Evolutionary conservation across 2,888 invertebrate species (phyloP), one percentile per base, ranked within the genome.

Genomic region (Eledona agricola): DNA sequence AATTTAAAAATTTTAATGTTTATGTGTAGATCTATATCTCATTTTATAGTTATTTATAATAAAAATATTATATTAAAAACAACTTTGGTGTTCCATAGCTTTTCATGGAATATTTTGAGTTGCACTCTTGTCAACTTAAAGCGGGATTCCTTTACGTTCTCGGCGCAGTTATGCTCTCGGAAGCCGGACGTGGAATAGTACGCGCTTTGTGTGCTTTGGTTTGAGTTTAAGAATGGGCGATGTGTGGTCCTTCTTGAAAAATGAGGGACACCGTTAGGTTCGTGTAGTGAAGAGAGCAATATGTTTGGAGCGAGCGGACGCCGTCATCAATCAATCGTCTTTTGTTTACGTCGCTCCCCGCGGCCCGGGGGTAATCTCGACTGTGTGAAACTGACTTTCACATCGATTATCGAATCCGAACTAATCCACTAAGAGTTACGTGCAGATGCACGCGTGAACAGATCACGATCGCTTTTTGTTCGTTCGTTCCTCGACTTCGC

Each of bases 401-500:
- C 68, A 67, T 65, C 66, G 63, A 67, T 69, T 69, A 68, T 68
- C 65, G 59, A 55, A 62, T 62, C 63, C 60, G 23, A 68, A 64
- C 67, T 64, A 65, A 65, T 66, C 64, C 65, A 60, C 63, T 66
- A 64, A 65, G 63, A 60, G 65, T 60, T 64, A 65, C 62, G 62
- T 59, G 60, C 66, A 68, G 66, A 68, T 70, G 69, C 70, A 71
- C 70, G 70, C 71, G 72, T 69, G 70, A 72, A 71, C 64, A 61
- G 66, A 70, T 71, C 71, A 71, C 72, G 70, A 71, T 67, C 62
- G 63, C 67, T 70, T 72, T 72, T 72, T 70, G 66, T 67, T 67
- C 63, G 55, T 60, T 59, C 62, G 67, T 67, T 67, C 5, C 19
- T 35, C 19, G 22, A 35, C 12, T 10, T n/a, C n/a, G n/a, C 34